A percentile compares a stretch with the other conserved stretches of the same genome.
These are phyloP conservation scores for Drosophila rubida DNA, from an alignment of 2,888 invertebrate species.

Conservation along the genomic window DNA sequence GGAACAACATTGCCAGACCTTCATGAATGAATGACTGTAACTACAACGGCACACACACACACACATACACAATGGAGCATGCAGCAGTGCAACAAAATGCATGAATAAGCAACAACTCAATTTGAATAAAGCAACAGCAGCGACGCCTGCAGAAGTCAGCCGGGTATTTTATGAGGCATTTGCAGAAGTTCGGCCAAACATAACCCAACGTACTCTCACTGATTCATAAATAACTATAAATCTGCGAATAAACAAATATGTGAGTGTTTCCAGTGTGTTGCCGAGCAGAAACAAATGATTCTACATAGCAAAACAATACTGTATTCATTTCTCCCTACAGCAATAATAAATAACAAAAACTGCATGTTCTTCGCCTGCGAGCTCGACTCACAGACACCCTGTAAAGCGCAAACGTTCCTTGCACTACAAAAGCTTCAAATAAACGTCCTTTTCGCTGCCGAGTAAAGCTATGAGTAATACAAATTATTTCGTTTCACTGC, in stretches of 20 bases:
- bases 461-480: no score
- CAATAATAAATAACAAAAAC: conserved; percentile 6
- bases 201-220: conserved; percentile 3
- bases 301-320: conserved; percentile 7
- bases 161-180: conserved; percentile 38
- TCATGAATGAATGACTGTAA: conserved; percentile 52
- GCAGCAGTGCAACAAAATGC: conserved; percentile 74
- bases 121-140: conserved; percentile 72
- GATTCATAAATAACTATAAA: conserved; percentile 25
- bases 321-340: conserved; percentile 1
- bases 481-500: no score
- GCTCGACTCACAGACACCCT: background rate
- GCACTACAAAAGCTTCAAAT: no score
- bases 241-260: conserved; percentile 26
- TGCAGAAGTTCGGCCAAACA: conserved; percentile 18
- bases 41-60: conserved; percentile 17
- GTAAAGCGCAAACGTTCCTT: background rate
- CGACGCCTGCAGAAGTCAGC: conserved; percentile 28
- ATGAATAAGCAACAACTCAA: conserved; percentile 78
- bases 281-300: conserved; percentile 16
- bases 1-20: conserved; percentile 32
- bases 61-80: conserved; percentile 52
- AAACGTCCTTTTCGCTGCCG: no score
- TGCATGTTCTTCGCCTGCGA: background rate
- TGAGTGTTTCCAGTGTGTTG: conserved; percentile 2